Percentiles rank a stretch among this genome's conserved stretches.
Conservation (phyloP, 2,888 invertebrate species). For the Anarsia innoxiella region DNA sequence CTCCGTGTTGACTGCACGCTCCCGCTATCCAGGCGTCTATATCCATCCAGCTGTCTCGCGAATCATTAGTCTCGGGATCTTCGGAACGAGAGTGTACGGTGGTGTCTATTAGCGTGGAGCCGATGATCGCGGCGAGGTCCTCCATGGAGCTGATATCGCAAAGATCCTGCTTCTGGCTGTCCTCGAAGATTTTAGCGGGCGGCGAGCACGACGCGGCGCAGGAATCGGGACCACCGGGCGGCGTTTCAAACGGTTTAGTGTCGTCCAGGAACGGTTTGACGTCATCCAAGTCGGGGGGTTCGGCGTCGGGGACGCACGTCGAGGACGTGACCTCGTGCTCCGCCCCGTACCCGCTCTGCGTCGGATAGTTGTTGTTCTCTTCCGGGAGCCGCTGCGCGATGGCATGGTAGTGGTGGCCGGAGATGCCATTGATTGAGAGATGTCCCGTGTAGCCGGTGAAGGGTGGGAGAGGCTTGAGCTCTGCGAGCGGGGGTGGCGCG, state of each 20-base stretch:
- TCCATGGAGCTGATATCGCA: constrained; percentile 86
- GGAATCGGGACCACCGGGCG: constrained; percentile 77
- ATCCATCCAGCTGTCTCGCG: constrained; percentile 91
- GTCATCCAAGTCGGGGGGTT: constrained; percentile 76
- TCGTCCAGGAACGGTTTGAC: constrained; percentile 77
- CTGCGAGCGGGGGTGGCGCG: constrained; percentile 81
- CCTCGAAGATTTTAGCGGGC: constrained; percentile 66
- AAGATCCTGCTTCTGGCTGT: constrained; percentile 73
- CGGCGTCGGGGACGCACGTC: constrained; percentile 79
- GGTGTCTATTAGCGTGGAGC: constrained; percentile 91
- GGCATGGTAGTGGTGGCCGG: constrained; percentile 90
- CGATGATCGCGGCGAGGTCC: constrained; percentile 90
- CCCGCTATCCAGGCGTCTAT: constrained; percentile 91
- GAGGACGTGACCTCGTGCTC: constrained; percentile 85
- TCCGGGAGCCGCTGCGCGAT: constrained; percentile 85
- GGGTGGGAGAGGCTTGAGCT: constrained; percentile 87
- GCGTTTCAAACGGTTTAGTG: constrained; percentile 65
- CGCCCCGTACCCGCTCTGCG: constrained; percentile 75
- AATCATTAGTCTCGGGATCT: constrained; percentile 82
- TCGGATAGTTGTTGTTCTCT: constrained; percentile 82
- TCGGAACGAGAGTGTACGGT: constrained; percentile 85
- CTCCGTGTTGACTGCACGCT: constrained; percentile 83
- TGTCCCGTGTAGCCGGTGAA: constrained; percentile 91
- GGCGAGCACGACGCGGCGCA: constrained; percentile 72
- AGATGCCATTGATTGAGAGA: constrained; percentile 90